Base-by-base conservation (phyloP, 2,888 invertebrate genomes). In the Hedya salicella region DNA sequence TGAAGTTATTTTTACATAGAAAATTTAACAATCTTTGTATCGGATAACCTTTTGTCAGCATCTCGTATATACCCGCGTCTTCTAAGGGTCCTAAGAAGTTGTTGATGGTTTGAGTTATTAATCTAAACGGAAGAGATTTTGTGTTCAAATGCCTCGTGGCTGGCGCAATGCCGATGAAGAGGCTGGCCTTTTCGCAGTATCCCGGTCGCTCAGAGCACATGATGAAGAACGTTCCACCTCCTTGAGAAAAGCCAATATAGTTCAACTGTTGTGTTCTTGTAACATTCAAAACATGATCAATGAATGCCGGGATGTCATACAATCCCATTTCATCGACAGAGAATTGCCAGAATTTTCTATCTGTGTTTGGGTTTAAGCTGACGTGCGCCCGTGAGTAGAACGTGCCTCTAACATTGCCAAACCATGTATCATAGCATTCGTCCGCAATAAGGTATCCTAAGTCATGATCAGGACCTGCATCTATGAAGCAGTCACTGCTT, bases 231-330 rank as follows among this genome's bases (percentile, higher is more conserved):
- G 39, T 30, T 0, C 60, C 66, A 1, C 59, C 59, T 8, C 60
- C 66, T 48, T 66, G 66, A 25, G 60, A 60, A 16, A 54, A 60
- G 3, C 66, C 66, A 0, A 60, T 40, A 13, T 60, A 66, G 17
- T 60, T 60, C 8, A 66, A 9, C 32, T 61, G 53, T 1, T 14
- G 5, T 11, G 19, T 11, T 11, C 60, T 48, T 0, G 66, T 60
- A 0, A 1, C 14, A 14, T 48, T 8, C 14, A 66, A 17, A 1
- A 66, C 52, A 21, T 60, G 39, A 39, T 66, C 53, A 5, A 66
- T 30, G 13, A 48, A 32, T 3, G 60, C 94, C 3, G 96, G 96
- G 13, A 96, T 73, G 82, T 97, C 97, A 73, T 87, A 93, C 40
- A 87, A 76, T 0, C 94, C 95, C 81, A 96, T 95, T 76, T 96